Percentiles rank a stretch among this genome's conserved stretches.
phyloP scores from a whole-genome alignment of 2,888 invertebrate species.

The Scelioninae gen. 1 region DNA sequence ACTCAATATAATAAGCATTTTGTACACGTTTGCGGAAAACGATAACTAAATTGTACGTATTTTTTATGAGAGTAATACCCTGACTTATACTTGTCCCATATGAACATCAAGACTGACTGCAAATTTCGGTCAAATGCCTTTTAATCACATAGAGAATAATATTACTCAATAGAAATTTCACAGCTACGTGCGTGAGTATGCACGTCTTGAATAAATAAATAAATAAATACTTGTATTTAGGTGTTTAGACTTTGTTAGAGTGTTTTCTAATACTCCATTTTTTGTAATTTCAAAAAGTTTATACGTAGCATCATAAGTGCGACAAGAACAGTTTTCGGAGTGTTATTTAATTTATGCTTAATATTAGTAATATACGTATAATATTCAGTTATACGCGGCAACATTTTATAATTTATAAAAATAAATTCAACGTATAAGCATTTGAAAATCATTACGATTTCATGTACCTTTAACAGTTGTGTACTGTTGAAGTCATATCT shows the following conservation, averaged over 20 bases:
- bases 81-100: not conserved
- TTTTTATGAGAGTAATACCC: constrained; percentile 22
- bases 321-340: constrained; percentile 20
- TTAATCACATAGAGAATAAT: constrained; percentile 42
- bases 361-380: constrained; percentile 37
- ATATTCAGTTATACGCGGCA: constrained; percentile 44
- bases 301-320: constrained; percentile 29
- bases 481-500: constrained; percentile 31
- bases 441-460: constrained; percentile 14
- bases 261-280: constrained; percentile 11
- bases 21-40: not conserved
- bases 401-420: constrained; percentile 35
- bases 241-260: not conserved
- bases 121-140: constrained; percentile 44
- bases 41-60: constrained; percentile 23
- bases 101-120: constrained; percentile 8
- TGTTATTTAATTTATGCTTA: constrained; percentile 20
- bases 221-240: constrained; percentile 52
- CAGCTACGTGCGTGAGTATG: constrained; percentile 25
- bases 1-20: too few species aligned
- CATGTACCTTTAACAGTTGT: too few species aligned
- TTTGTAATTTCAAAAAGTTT: constrained; percentile 23
- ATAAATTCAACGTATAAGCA: constrained; percentile 38
- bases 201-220: constrained; percentile 38
- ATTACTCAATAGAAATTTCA: constrained; percentile 41